phyloP scores from a whole-genome alignment of 2,888 invertebrate genomes.

The Drosophila rubida region DNA sequence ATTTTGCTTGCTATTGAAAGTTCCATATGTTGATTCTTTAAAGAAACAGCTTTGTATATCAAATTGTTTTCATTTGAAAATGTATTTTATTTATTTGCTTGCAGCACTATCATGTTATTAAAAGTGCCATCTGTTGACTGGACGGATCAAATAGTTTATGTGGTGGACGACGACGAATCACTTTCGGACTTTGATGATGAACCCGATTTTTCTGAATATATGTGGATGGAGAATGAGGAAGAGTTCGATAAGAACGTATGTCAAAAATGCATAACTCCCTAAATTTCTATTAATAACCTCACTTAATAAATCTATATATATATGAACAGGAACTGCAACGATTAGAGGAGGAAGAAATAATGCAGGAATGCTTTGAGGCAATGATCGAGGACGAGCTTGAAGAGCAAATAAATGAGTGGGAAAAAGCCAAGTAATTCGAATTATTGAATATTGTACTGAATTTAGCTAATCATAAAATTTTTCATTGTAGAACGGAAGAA shows the following conservation, averaged over 20 bases:
- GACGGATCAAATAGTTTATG: slow-evolving; percentile 83
- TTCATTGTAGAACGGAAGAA: slow-evolving; percentile 76
- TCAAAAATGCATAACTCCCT: background rate
- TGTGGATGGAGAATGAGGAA: slow-evolving; percentile 98
- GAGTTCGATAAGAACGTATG: slow-evolving; percentile 95
- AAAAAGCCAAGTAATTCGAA: slow-evolving; percentile 81
- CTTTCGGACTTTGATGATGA: slow-evolving; percentile 82
- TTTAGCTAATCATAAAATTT: slow-evolving; percentile 7
- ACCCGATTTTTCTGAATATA: slow-evolving; percentile 93
- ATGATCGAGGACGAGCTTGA: slow-evolving; percentile 91
- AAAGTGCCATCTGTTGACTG: slow-evolving; percentile 84
- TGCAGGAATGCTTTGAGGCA: slow-evolving; percentile 94
- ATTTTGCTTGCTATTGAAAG: too few relatives aligned
- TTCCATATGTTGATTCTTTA: too few relatives aligned
- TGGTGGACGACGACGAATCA: slow-evolving; percentile 83
- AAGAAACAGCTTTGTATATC: too few relatives aligned
- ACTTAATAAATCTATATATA: background rate
- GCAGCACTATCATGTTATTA: slow-evolving; percentile 79
- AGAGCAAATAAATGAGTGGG: slow-evolving; percentile 85
- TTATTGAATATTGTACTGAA: background rate
- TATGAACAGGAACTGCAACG: slow-evolving; percentile 91
- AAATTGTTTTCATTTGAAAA: too few relatives aligned
- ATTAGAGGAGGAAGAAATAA: slow-evolving; percentile 93
- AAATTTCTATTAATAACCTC: background rate
- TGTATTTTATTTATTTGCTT: slow-evolving; percentile 6